Evolutionary conservation across 2,888 invertebrate genomes (phyloP).

Genomic region (Nesidiocoris tenuis): DNA sequence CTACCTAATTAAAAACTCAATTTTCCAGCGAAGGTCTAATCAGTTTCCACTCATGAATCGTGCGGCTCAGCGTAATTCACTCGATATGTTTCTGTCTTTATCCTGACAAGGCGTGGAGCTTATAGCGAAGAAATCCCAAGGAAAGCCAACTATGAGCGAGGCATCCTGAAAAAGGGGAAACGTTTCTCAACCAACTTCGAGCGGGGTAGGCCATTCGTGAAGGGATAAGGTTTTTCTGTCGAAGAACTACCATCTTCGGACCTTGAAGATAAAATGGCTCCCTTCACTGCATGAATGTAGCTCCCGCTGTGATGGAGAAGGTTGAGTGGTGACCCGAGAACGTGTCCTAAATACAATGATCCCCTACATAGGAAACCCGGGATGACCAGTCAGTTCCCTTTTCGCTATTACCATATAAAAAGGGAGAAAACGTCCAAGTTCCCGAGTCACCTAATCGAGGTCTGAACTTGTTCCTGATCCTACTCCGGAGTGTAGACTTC

Average conservation of each 20-base stretch:
- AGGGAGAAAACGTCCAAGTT: slow-evolving; percentile 5
- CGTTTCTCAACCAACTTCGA: not conserved
- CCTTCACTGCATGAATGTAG: slow-evolving; percentile 11
- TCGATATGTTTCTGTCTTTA: no score
- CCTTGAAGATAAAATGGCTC: not conserved
- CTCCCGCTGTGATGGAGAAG: slow-evolving; percentile 4
- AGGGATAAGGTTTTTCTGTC: not conserved
- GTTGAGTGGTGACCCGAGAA: slow-evolving; percentile 8
- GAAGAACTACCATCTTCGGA: not conserved
- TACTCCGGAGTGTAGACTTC: not conserved
- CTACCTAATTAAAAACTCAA: no score
- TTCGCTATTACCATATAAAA: slow-evolving; percentile 33
- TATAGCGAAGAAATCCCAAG: no score
- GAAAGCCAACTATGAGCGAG: no score
- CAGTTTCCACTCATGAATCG: no score
- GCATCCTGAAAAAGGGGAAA: not conserved
- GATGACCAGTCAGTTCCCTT: not conserved
- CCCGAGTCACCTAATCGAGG: slow-evolving; percentile 27
- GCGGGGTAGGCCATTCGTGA: not conserved
- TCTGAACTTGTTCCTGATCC: not conserved
- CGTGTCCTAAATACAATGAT: slow-evolving; percentile 36
- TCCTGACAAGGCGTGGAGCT: no score
- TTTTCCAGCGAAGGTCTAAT: no score
- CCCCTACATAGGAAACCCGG: not conserved
- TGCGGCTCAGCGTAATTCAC: no score